phyloP scores from a whole-genome alignment of 92 coral and sea anemone genomes.

The Parazoanthus atlanticus region DNA sequence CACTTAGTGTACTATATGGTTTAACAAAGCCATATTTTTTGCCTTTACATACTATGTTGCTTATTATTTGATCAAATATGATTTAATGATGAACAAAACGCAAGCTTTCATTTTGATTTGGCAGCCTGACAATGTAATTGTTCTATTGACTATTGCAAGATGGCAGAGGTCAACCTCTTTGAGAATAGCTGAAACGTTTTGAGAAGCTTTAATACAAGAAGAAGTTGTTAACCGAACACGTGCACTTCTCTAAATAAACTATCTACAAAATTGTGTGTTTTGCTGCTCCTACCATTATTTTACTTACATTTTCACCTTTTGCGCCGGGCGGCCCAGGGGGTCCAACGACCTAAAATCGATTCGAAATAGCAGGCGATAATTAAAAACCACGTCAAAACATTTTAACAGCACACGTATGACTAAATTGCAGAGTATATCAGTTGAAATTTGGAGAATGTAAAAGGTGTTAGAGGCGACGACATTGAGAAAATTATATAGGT shows the following conservation, averaged over 20 bases:
- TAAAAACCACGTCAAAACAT: not conserved
- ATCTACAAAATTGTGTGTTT: no score
- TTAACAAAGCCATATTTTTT: no score
- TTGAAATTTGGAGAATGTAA: not conserved
- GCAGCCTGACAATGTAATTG: no score
- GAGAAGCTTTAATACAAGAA: no score
- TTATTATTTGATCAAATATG: no score
- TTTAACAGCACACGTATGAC: not conserved
- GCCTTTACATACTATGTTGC: no score
- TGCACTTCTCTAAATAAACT: not conserved
- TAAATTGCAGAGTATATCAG: not conserved
- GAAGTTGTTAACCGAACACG: not conserved
- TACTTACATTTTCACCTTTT: slow-evolving; percentile 17
- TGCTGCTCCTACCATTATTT: not conserved
- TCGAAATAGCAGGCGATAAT: not conserved
- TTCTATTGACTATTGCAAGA: no score
- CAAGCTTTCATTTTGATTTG: no score
- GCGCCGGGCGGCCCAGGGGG: slow-evolving; percentile 9
- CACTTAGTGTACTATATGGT: no score
- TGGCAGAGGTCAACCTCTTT: no score
- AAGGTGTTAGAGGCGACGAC: not conserved
- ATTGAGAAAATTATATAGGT: not conserved
- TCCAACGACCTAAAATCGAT: slow-evolving; percentile 28
- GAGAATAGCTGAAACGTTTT: no score
- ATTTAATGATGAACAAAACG: no score